A percentile compares a stretch with the other conserved stretches of the same genome.
phyloP scores from a whole-genome alignment of 2,797 vertebrate species.

The Alfaro cultratus region DNA sequence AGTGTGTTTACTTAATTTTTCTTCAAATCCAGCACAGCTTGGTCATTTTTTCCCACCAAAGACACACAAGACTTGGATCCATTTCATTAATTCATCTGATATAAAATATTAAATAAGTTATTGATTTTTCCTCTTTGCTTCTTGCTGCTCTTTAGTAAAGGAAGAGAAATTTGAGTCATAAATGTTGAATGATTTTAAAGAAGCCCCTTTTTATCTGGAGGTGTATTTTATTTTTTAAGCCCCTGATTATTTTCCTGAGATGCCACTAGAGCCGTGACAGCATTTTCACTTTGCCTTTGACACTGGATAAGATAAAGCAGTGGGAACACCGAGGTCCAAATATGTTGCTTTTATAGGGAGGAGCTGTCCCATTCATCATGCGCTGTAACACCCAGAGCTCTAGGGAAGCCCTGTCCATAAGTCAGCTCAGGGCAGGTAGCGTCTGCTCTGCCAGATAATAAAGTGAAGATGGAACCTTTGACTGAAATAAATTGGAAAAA shows the following conservation, averaged over 20 bases:
- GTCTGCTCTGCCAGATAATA: conserved; percentile 31
- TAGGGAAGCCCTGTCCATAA: conserved; percentile 62
- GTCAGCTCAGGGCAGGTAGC: conserved; percentile 52
- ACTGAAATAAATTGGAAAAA: background rate
- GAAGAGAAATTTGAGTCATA: conserved; percentile 21
- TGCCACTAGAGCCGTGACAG: conserved; percentile 60
- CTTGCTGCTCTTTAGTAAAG: conserved; percentile 10
- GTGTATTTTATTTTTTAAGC: conserved; percentile 36
- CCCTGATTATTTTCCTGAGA: conserved; percentile 65
- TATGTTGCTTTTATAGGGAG: conserved; percentile 65
- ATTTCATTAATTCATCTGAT: conserved; percentile 32
- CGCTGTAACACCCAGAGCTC: conserved; percentile 50
- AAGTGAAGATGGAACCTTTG: conserved; percentile 31
- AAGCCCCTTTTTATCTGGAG: conserved; percentile 28
- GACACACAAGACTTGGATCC: conserved; percentile 18
- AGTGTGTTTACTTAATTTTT: background rate
- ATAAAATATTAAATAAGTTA: conserved; percentile 50
- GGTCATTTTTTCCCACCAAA: conserved; percentile 7
- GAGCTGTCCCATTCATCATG: conserved; percentile 69
- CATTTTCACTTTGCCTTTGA: conserved; percentile 70
- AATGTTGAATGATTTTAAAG: conserved; percentile 43
- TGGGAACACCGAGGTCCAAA: conserved; percentile 63
- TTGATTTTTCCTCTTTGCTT: conserved; percentile 18
- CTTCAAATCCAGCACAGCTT: conserved; percentile 4
- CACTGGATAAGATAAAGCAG: conserved; percentile 66